These are phyloP conservation scores for Aplidium turbinatum DNA, from an alignment of 23 tunicate species.

Conservation along the genomic window DNA sequence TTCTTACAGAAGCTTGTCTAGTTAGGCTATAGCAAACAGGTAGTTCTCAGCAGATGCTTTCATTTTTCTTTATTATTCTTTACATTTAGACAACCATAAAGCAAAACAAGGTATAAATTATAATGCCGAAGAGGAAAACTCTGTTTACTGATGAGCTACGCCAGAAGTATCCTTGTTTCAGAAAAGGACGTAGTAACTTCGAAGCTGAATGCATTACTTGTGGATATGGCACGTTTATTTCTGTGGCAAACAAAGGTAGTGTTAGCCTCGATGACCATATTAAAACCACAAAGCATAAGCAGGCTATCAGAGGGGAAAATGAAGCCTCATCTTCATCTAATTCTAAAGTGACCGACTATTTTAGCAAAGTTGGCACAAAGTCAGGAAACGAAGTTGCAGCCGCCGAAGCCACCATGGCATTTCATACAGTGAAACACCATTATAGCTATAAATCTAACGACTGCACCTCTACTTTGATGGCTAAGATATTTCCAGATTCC, in stretches of 20 bases:
- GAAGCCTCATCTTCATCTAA: no score
- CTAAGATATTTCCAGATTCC: constrained; percentile 14
- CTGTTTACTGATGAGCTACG: constrained; percentile 14
- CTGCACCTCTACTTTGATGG: constrained; percentile 28
- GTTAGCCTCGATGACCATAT: constrained; percentile 27
- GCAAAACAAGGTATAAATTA: not conserved
- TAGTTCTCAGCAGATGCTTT: constrained; percentile 7
- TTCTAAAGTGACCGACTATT: constrained; percentile 30
- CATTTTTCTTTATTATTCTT: constrained; percentile 2
- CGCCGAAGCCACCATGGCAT: constrained; percentile 52
- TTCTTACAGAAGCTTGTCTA: constrained; percentile 7
- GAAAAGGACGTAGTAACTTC: not conserved
- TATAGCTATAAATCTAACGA: constrained; percentile 28
- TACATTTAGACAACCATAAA: constrained; percentile 2
- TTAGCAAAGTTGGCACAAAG: constrained; percentile 18
- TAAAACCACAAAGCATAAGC: constrained; percentile 28
- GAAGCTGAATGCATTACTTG: constrained; percentile 30
- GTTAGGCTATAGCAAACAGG: constrained; percentile 5
- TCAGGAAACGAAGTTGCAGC: constrained; percentile 45
- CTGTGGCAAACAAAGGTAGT: no score
- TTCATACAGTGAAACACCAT: constrained; percentile 32
- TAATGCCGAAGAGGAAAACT: constrained; percentile 32
- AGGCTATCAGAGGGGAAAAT: constrained; percentile 34
- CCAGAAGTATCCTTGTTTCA: no score
- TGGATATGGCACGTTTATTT: constrained; percentile 31